These are phyloP conservation scores for Drosophila saltans DNA, from an alignment of 1,140 invertebrate genomes.

Conservation along the genomic window DNA sequence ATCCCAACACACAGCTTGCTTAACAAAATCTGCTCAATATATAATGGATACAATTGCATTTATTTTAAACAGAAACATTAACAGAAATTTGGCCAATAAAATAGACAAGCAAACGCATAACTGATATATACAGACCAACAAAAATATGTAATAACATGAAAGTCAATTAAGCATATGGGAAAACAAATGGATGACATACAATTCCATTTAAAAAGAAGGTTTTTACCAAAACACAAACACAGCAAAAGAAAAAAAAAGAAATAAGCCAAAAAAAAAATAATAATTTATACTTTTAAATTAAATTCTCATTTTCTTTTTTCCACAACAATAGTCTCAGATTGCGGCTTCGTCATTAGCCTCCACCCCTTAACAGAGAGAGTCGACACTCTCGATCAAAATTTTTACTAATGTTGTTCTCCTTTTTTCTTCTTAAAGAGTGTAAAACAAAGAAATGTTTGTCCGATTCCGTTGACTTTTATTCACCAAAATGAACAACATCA, in stretches of 20 bases:
- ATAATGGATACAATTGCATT: slow-evolving; percentile 11
- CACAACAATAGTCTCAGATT: no score
- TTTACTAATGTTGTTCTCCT: no score
- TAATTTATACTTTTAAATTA: background rate
- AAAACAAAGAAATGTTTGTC: background rate
- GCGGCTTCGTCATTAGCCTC: no score
- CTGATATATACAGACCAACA: background rate
- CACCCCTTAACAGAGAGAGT: no score
- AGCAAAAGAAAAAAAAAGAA: no score
- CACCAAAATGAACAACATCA: background rate
- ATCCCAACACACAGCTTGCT: background rate
- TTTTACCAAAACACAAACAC: background rate
- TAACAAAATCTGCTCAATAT: slow-evolving; percentile 5
- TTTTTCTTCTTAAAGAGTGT: background rate
- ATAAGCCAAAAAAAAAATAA: no score
- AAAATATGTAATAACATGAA: background rate
- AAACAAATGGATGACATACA: background rate
- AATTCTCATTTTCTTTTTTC: background rate
- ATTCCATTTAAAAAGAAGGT: background rate
- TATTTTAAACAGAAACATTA: background rate
- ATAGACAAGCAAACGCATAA: background rate
- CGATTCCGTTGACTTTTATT: background rate
- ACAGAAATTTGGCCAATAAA: background rate
- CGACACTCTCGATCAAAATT: no score
- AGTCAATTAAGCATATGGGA: background rate